A percentile compares a stretch with the other conserved stretches of the same genome.
These are phyloP conservation scores for Bursaphelenchus okinawaensis DNA, from an alignment of 2,888 invertebrate species.

Conservation along the genomic window DNA sequence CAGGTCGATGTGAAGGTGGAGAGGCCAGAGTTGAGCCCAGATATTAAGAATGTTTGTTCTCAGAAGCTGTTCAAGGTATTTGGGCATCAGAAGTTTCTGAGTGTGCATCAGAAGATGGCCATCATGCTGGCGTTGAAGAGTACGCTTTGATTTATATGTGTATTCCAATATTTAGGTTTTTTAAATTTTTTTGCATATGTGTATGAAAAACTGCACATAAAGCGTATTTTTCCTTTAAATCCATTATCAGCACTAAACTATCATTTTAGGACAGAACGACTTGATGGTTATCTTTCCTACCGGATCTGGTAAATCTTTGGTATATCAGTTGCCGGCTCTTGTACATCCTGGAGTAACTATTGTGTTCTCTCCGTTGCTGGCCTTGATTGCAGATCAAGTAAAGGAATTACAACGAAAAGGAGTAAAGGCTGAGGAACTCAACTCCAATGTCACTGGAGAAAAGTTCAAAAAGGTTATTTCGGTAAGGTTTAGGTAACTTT, in stretches of 20 bases:
- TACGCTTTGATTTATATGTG: conserved; percentile 12
- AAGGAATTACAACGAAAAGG: conserved; percentile 74
- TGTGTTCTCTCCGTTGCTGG: conserved; percentile 89
- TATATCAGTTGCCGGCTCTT: conserved; percentile 90
- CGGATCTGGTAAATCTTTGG: conserved; percentile 88
- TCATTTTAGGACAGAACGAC: conserved; percentile 67
- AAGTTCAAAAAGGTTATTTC: conserved; percentile 74
- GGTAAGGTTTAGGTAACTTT: conserved; percentile 25
- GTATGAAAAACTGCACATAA: neutral
- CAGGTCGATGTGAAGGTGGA: neutral
- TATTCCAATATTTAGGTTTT: neutral
- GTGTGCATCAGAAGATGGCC: conserved; percentile 37
- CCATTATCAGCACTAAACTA: neutral
- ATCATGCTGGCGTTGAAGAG: conserved; percentile 37
- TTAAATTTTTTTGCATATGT: conserved; percentile 7
- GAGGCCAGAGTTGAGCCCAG: conserved; percentile 10
- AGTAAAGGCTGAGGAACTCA: conserved; percentile 79
- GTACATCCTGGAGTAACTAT: conserved; percentile 73
- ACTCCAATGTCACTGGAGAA: conserved; percentile 77
- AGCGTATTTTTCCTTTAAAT: neutral
- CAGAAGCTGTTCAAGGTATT: conserved; percentile 25
- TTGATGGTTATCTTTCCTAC: conserved; percentile 97
- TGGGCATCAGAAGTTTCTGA: conserved; percentile 41
- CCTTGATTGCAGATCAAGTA: conserved; percentile 89
- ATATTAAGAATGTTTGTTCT: conserved; percentile 4